These are phyloP conservation scores for Armadillidium nasatum DNA, from an alignment of 1,140 invertebrate species.

Conservation along the genomic window DNA sequence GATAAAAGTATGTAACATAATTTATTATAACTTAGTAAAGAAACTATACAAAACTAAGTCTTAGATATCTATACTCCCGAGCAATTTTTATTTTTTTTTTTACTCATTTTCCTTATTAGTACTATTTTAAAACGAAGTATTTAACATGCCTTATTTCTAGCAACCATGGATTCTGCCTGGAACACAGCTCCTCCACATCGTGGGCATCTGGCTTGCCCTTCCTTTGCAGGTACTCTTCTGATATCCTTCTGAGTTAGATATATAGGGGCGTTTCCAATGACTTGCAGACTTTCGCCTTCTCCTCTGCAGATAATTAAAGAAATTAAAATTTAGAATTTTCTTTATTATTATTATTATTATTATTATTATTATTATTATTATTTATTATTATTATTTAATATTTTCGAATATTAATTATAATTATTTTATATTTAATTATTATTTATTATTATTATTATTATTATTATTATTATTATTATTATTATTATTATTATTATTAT, in stretches of 20 bases:
- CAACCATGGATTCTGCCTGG: constrained; percentile 84
- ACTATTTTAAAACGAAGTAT: neutral
- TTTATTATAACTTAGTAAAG: neutral
- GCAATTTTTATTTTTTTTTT: neutral
- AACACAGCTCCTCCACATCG: constrained; percentile 89
- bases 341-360: no score
- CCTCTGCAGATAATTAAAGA: neutral
- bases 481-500: no score
- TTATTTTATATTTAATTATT: no score
- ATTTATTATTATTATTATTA: no score
- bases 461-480: no score
- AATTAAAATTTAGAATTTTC: no score
- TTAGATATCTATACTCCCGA: neutral
- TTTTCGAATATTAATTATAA: no score
- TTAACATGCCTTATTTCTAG: constrained; percentile 36
- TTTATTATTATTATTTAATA: no score
- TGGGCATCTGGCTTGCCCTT: constrained; percentile 79
- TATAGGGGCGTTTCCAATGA: constrained; percentile 25
- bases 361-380: no score
- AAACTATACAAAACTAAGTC: neutral
- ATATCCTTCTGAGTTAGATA: constrained; percentile 34
- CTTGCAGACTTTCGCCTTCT: constrained; percentile 27
- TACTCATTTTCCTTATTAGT: neutral
- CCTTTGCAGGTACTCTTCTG: constrained; percentile 77
- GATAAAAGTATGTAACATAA: neutral